phyloP scores from a whole-genome alignment of 2,113 vertebrate genomes.

The Rhynchomys soricoides region DNA sequence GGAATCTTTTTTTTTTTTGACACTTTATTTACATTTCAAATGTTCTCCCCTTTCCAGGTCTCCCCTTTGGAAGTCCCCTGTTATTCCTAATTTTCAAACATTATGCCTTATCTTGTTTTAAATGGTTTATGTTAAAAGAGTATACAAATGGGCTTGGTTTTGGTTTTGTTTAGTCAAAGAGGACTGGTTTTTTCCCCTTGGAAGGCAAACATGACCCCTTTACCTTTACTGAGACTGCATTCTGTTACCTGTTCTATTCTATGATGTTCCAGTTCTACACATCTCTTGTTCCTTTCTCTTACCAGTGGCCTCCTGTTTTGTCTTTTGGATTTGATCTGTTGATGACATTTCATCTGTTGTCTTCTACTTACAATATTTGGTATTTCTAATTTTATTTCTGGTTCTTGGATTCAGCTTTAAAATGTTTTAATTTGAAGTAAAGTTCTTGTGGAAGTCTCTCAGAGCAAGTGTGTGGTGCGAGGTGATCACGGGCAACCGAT shows the following conservation, averaged over 20 bases:
- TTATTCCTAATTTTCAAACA: neutral
- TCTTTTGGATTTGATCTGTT: neutral
- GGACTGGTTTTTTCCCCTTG: neutral
- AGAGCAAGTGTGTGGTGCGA: neutral
- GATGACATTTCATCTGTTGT: neutral
- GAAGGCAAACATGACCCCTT: neutral
- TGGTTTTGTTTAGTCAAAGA: neutral
- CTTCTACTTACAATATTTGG: neutral
- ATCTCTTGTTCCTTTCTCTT: neutral
- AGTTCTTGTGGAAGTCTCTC: neutral
- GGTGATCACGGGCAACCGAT: no score
- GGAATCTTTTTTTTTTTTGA: no score
- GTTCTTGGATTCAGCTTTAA: neutral
- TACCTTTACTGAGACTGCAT: neutral
- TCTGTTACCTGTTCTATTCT: neutral
- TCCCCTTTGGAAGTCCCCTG: no score
- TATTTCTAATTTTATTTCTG: neutral
- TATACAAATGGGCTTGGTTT: neutral
- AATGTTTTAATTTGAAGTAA: neutral
- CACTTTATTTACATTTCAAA: no score
- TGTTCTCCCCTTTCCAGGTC: no score
- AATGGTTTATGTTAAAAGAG: neutral
- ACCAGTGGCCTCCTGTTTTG: neutral
- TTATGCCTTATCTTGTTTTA: neutral
- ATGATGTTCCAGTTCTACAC: no score